Percentiles rank a stretch among this genome's conserved stretches.
These are phyloP conservation scores for Carposina sasakii DNA, from an alignment of 1,140 invertebrate genomes.

Conservation along the genomic window DNA sequence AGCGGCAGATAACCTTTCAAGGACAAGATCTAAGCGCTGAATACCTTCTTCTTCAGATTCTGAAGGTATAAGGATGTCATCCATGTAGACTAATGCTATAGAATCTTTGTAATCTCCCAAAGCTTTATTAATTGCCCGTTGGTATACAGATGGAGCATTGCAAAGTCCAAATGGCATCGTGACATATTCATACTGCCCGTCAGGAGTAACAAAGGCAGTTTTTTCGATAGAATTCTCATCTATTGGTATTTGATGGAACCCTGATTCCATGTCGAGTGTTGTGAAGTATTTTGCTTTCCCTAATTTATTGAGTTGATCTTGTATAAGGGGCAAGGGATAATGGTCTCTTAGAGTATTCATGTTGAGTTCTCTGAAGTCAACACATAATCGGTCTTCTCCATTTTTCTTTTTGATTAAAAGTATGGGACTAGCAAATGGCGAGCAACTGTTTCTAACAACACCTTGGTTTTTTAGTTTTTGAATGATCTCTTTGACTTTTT, in stretches of 20 bases:
- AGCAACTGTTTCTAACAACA: slow-evolving; percentile 23
- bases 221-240: slow-evolving; percentile 26
- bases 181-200: slow-evolving; percentile 37
- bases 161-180: slow-evolving; percentile 41
- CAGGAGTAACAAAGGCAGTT: slow-evolving; percentile 41
- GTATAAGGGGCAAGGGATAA: slow-evolving; percentile 34
- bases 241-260: slow-evolving; percentile 46
- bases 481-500: slow-evolving; percentile 12
- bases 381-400: slow-evolving; percentile 25
- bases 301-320: slow-evolving; percentile 54
- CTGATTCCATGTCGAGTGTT: slow-evolving; percentile 31
- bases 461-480: slow-evolving; percentile 11
- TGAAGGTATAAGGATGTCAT: slow-evolving; percentile 24
- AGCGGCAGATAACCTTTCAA: slow-evolving; percentile 17
- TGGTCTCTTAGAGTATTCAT: slow-evolving; percentile 29
- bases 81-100: slow-evolving; percentile 23
- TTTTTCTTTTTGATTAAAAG: slow-evolving; percentile 34
- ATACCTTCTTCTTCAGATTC: slow-evolving; percentile 19
- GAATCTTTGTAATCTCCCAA: slow-evolving; percentile 25
- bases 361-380: slow-evolving; percentile 38
- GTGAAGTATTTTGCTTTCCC: slow-evolving; percentile 30
- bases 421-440: slow-evolving; percentile 27
- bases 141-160: slow-evolving; percentile 40
- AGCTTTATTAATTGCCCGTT: slow-evolving; percentile 51
- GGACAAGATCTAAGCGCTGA: slow-evolving; percentile 9